Evolutionary conservation across 2,797 vertebrate genomes (phyloP), one percentile per base, ranked within the genome.

Genomic region (Antrozous pallidus): DNA sequence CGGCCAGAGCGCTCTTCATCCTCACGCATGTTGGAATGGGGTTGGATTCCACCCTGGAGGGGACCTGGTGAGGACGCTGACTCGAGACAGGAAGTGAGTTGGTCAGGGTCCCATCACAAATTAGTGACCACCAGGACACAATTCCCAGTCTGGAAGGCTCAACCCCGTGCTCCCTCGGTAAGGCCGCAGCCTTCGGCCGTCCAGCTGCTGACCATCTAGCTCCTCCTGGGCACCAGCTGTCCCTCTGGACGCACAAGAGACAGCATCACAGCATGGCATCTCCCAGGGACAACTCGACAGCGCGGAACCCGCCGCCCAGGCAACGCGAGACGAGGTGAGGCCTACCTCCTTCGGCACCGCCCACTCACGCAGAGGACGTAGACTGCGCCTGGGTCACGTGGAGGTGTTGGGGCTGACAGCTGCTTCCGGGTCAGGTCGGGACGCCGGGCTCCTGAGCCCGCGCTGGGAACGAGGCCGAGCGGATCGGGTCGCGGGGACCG

Each of bases 351-450:
- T 42, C 1, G 6, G 78, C 85, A 93, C 94, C 94, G 75, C 96
- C 94, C 61, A 54, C 67, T 26, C 89, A 95, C 97, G 96, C 93
- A 95, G 96, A 80, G 71, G 94, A 97, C 95, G 97, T 98, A 97
- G 97, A 77, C 45, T 92, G 94, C 84, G 67, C 40, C 86, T 0
- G 26, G 1, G 47, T 98, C 98, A 98, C 97, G 98, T 98, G 98
- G 98, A 95, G 91, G 92, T 95, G 92, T 95, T 58, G 96, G 96
- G 51, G 70, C 49, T 4, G 92, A 5, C 33, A 97, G 97, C 97
- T 97, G 95, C 85, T 98, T 98, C 98, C 98, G 98, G 98, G 98
- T 98, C 98, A 97, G 95, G 96, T 97, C 95, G 82, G 98, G 98
- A 97, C 98, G 96, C 75, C 42, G 88, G 96, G 93, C 94, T 93